Evolutionary conservation across 2,888 invertebrate species (phyloP).

Genomic region (Philhelius pedissequus): DNA sequence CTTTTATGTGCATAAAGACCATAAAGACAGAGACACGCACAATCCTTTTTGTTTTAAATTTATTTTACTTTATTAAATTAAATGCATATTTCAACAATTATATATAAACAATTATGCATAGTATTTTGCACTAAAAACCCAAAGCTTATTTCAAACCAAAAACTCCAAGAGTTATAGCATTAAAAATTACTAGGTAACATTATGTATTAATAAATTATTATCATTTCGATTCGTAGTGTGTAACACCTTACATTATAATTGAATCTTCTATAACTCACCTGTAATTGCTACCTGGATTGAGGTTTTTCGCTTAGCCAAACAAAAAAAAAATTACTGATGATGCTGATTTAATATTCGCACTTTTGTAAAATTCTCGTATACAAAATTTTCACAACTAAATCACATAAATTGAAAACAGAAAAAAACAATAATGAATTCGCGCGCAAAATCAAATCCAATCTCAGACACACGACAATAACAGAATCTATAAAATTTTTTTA

Average conservation of each 20-base stretch:
- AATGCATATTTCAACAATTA: no score
- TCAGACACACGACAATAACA: not conserved
- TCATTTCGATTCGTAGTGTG: not conserved
- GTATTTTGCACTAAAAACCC: no score
- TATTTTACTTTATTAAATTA: no score
- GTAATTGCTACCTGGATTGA: not conserved
- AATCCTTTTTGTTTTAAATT: no score
- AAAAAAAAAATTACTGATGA: not conserved
- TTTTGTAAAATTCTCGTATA: not conserved
- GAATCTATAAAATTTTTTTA: not conserved
- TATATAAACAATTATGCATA: no score
- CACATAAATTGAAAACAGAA: no score
- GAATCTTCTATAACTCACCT: slow-evolving; percentile 12
- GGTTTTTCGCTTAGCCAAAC: not conserved
- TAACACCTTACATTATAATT: slow-evolving; percentile 2
- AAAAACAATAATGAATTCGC: not conserved
- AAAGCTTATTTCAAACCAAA: no score
- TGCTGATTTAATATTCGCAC: not conserved
- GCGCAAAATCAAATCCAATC: slow-evolving; percentile 3
- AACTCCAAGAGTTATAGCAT: no score
- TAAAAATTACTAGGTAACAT: no score
- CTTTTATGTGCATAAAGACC: no score
- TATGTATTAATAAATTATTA: no score
- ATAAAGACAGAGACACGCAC: no score
- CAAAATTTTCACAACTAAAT: slow-evolving; percentile 14